Base-by-base conservation (phyloP, 2,888 invertebrate species). In the Chymomyza fuscimana region DNA sequence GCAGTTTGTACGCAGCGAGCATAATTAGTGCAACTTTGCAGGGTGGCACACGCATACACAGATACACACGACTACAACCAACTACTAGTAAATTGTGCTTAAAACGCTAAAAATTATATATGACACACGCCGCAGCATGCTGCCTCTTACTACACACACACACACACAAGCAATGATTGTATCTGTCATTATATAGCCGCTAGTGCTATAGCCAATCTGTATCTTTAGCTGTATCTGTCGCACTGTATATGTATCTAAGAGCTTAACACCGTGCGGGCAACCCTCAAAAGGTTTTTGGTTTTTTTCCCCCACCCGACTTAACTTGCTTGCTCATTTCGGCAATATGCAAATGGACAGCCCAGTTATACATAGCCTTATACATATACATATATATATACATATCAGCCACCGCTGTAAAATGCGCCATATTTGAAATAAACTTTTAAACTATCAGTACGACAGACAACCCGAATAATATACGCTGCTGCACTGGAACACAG, bases 41-140 rank as follows among this genome's bases (percentile, higher is more conserved):
- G 40, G 40, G 40, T 46, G 40, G 40, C 40, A 46, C 40, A 46
- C 40, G 6, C 40, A 46, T 7, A 46, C 40, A 46, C 40, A 46
- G 12, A 46, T 4, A 46, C 40, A 46, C 36, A 36, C 7, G 4
- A 25, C 25, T 3, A 25, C 25, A 3, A 25, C 25, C 0, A 25
- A 46, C 40, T 19, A 22, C 22, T 25, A 58, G 76, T 76, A 78
- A 86, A 83, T 86, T 87, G 85, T 86, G 86, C 88, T 83, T 83
- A 87, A 86, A 87, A 82, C 76, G 83, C 86, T 87, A 82, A 86
- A 87, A 83, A 88, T 83, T 83, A 83, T 83, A 54, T 54, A 77
- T 72, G 87, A 87, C 85, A 82, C 82, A 82, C 86, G 86, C 80
- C 71, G 81, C 66, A 15, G 58, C 61, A 15, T 32, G 61, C 61